Conservation (phyloP, 2,797 vertebrate species). For the Bradypodion pumilum region DNA sequence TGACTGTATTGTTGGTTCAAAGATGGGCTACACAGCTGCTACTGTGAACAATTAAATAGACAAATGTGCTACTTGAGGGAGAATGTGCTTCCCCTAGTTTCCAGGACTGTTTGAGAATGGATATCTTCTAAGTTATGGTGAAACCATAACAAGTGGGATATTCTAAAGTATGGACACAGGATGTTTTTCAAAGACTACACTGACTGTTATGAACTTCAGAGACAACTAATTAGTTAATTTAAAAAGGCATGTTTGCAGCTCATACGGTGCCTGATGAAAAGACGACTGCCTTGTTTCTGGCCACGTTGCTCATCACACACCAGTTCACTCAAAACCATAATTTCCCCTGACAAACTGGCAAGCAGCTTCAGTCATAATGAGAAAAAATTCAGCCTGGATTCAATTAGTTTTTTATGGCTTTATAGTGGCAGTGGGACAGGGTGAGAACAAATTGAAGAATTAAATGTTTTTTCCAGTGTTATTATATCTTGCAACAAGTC, state of each 20-base stretch:
- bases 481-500: neutral
- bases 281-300: slow-evolving; percentile 19
- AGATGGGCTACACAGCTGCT: too few relatives aligned
- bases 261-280: neutral
- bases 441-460: neutral
- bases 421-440: neutral
- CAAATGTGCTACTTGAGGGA: neutral
- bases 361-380: slow-evolving; percentile 35
- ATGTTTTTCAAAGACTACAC: neutral
- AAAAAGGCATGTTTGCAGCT: slow-evolving; percentile 3
- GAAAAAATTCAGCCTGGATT: slow-evolving; percentile 11
- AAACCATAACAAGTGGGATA: neutral
- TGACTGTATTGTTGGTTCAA: too few relatives aligned
- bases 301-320: slow-evolving; percentile 1
- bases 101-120: neutral
- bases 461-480: neutral
- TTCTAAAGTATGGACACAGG: neutral
- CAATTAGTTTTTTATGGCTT: neutral
- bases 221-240: slow-evolving; percentile 25
- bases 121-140: neutral
- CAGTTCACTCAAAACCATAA: slow-evolving; percentile 20
- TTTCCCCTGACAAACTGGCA: slow-evolving; percentile 17
- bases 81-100: neutral
- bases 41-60: neutral
- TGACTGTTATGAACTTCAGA: slow-evolving; percentile 9